Evolutionary conservation across 2,797 vertebrate species (phyloP), one percentile per base, ranked within the genome.

Genomic region (Anguilla anguilla): DNA sequence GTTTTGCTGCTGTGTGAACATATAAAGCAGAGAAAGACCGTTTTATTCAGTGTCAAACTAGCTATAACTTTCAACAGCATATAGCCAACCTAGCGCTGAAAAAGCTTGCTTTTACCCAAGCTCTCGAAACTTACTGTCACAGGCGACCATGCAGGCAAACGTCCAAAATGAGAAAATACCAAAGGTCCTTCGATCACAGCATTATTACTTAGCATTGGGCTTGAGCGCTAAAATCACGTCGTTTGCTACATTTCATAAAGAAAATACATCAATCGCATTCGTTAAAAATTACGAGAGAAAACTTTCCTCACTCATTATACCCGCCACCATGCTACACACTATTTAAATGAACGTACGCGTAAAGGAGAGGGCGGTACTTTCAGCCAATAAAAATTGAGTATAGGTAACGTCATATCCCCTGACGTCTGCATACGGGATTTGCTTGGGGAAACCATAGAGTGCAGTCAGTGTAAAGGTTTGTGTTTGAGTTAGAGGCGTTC

Each of bases 331-430:
- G 83, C 86, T 79, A 15, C 82, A 86, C 87, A 90, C 86, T 69
- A 92, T 94, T 94, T 93, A 94, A 92, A 92, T 89, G 94, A 96
- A 94, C 94, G 96, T 95, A 92, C 88, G 88, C 92, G 69, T 57
- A 93, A 88, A 91, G 93, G 93, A 92, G 91, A 87, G 0, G 5
- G 13, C 81, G 1, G 13, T 11, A 39, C 46, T 31, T 31, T 19
- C 17, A 49, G 51, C 95, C 94, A 95, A 96, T 95, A 83, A 64
- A 67, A 87, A 87, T 83, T 25, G 11, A 15, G 39, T 28, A 39
- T 17, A 49, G 43, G 25, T 49, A 77, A 77, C 74, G 15, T 39
- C 74, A 39, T 77, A 15, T 77, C 74, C 74, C 35, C 57, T 59
- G 15, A 22, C 57, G 35, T 77, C 31, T 35, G 69, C 13, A 35